These are phyloP conservation scores for Hiodon alosoides DNA, from an alignment of 2,113 vertebrate species.

Conservation along the genomic window DNA sequence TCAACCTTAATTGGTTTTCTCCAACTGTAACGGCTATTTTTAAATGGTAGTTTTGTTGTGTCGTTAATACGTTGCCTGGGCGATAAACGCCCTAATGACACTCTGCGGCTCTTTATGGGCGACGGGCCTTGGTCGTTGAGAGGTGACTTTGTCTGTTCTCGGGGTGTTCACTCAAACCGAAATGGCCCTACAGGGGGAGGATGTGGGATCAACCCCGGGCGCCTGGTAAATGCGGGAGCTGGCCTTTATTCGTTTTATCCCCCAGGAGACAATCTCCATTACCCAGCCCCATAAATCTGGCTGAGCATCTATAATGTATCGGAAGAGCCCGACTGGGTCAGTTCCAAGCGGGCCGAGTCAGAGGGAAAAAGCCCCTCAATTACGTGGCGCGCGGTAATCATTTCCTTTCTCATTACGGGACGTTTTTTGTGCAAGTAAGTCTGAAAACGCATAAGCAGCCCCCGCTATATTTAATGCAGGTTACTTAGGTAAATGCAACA, in stretches of 20 bases:
- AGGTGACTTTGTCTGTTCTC: too few species aligned
- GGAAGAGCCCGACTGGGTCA: not conserved
- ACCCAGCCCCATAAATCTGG: constrained; percentile 10
- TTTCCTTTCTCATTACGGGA: too few species aligned
- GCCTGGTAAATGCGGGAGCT: not conserved
- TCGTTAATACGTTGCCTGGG: not conserved
- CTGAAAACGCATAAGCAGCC: too few species aligned
- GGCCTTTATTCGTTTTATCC: constrained; percentile 1
- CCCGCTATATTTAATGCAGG: too few species aligned
- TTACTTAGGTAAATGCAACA: too few species aligned
- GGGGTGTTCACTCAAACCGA: too few species aligned
- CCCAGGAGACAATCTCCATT: constrained; percentile 13
- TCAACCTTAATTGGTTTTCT: not conserved
- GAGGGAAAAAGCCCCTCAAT: not conserved
- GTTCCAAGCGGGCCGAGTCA: not conserved
- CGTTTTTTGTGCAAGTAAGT: too few species aligned
- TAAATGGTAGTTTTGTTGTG: constrained; percentile 4
- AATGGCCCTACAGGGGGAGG: too few species aligned
- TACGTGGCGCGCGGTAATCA: too few species aligned
- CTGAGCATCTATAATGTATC: not conserved
- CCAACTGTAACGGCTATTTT: not conserved
- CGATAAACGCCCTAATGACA: too few species aligned
- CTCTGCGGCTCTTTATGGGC: too few species aligned
- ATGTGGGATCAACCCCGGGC: constrained; percentile 1
- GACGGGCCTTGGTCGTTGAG: too few species aligned